Conservation (phyloP, 2,113 vertebrate species). For the Prolemur simus region DNA sequence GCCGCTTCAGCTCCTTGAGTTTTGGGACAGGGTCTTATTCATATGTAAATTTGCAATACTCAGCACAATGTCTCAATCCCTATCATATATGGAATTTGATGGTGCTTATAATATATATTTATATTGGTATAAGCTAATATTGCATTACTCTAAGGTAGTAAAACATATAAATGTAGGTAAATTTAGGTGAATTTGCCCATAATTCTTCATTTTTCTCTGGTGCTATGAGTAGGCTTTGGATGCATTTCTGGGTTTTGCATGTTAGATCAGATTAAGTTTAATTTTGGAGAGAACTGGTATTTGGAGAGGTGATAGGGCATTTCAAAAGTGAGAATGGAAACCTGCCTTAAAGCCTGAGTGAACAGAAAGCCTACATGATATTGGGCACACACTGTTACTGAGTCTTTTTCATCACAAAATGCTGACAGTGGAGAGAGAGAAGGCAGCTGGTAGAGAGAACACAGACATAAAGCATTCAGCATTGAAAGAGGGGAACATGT, state of each 20-base stretch:
- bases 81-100: not conserved
- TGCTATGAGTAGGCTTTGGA: not conserved
- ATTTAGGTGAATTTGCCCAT: not conserved
- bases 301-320: not conserved
- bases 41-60: not conserved
- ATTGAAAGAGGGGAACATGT: slow-evolving; percentile 11
- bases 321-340: not conserved
- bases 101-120: not conserved
- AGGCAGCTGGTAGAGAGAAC: slow-evolving; percentile 49
- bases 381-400: not conserved
- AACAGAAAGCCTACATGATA: not conserved
- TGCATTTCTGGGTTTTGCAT: not conserved
- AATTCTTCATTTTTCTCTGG: not conserved
- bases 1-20: not conserved
- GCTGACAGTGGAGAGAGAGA: slow-evolving; percentile 54
- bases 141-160: not conserved
- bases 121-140: not conserved
- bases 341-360: slow-evolving; percentile 11
- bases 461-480: not conserved
- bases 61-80: not conserved
- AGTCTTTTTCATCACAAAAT: slow-evolving; percentile 56
- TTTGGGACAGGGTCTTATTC: not conserved
- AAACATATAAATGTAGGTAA: not conserved
- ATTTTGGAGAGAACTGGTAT: not conserved
- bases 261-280: not conserved